phyloP scores from a whole-genome alignment of 2,888 invertebrate species.

The Ectobius pallidus region DNA sequence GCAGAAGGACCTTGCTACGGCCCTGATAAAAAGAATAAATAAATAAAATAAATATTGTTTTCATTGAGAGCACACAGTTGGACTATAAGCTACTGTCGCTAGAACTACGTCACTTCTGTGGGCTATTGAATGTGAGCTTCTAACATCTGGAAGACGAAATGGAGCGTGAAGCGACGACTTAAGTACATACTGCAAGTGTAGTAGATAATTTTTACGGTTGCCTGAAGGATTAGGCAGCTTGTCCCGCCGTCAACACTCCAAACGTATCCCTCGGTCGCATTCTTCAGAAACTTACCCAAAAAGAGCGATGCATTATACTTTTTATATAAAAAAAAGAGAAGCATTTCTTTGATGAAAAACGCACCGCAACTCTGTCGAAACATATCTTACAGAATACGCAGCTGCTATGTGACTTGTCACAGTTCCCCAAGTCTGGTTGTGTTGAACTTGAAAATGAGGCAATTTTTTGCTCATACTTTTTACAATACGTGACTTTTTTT shows the following conservation, averaged over 20 bases:
- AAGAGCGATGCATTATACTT: background rate
- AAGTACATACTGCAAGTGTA: too few relatives aligned
- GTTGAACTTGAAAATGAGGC: conserved; percentile 17
- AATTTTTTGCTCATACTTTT: background rate
- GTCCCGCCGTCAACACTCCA: background rate
- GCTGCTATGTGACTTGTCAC: conserved; percentile 15
- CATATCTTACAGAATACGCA: conserved; percentile 6
- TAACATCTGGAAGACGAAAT: too few relatives aligned
- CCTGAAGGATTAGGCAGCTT: conserved; percentile 1
- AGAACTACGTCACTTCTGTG: too few relatives aligned
- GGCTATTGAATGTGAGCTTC: too few relatives aligned
- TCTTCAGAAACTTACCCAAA: background rate
- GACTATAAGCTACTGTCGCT: too few relatives aligned
- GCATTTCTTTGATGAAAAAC: conserved; percentile 12
- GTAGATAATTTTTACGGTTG: too few relatives aligned
- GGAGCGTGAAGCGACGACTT: too few relatives aligned
- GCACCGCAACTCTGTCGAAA: conserved; percentile 15
- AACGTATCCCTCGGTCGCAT: background rate
- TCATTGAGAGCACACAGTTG: too few relatives aligned
- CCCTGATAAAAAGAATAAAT: too few relatives aligned
- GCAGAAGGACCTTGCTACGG: too few relatives aligned
- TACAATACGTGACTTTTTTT: conserved; percentile 2
- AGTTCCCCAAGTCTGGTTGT: background rate
- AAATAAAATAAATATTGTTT: too few relatives aligned
- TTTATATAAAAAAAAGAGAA: background rate